phyloP scores from a whole-genome alignment of 2,113 vertebrate genomes.

The Maccullochella peelii region DNA sequence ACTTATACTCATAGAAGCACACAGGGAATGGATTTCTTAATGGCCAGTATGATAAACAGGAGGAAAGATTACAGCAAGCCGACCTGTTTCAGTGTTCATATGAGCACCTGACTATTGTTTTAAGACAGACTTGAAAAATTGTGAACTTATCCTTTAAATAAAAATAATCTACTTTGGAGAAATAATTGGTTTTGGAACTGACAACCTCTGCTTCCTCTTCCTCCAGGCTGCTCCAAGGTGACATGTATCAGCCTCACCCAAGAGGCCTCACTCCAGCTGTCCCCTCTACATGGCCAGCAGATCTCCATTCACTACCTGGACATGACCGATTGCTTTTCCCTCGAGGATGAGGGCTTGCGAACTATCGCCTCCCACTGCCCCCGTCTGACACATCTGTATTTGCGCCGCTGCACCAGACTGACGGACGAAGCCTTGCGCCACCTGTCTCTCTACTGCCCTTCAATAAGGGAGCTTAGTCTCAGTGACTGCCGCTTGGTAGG shows the following conservation, averaged over 20 bases:
- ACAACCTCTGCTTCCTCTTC: not conserved
- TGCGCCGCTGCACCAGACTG: conserved; percentile 94
- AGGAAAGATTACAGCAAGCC: not conserved
- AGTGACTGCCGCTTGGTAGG: conserved; percentile 96
- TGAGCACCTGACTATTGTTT: not conserved
- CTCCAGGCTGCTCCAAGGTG: conserved; percentile 95
- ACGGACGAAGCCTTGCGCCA: conserved; percentile 96
- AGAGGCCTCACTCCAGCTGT: conserved; percentile 93
- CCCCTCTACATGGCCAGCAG: conserved; percentile 94
- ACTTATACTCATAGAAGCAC: not conserved
- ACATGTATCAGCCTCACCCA: conserved; percentile 96
- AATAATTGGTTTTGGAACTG: not conserved
- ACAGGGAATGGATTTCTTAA: not conserved
- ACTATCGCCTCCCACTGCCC: conserved; percentile 98
- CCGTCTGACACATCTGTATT: conserved; percentile 95
- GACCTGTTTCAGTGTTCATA: not conserved
- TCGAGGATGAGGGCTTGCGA: conserved; percentile 96
- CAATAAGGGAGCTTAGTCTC: conserved; percentile 93
- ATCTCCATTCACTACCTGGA: conserved; percentile 97
- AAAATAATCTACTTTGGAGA: not conserved
- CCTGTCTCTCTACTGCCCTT: conserved; percentile 93
- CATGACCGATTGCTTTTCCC: conserved; percentile 97
- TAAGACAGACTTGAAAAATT: too few species aligned
- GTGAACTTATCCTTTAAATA: not conserved
- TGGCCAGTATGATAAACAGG: not conserved